Conservation (phyloP, 2,113 vertebrate genomes). For the Edolisoma coerulescens region DNA sequence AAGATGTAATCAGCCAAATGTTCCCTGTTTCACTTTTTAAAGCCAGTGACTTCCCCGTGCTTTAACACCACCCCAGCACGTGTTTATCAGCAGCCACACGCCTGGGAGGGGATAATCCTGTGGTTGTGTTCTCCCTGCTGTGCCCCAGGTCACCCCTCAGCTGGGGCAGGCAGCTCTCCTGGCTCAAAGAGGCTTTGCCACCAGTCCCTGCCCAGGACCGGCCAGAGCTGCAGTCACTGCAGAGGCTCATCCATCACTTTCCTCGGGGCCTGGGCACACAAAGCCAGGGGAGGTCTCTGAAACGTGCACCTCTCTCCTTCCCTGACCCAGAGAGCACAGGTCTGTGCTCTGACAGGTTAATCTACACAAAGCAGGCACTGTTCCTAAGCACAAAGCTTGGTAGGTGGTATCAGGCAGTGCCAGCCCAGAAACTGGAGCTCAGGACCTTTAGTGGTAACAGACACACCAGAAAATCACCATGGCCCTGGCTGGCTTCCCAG, state of each 20-base stretch:
- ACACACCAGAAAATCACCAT: neutral
- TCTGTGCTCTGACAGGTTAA: neutral
- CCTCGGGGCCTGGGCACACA: neutral
- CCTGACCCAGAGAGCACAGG: neutral
- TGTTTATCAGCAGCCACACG: neutral
- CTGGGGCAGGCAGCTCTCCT: neutral
- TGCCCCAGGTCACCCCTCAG: neutral
- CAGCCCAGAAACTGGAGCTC: neutral
- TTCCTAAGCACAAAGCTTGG: neutral
- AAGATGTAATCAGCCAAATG: neutral
- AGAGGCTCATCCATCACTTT: neutral
- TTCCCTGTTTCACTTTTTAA: neutral
- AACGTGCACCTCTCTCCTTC: neutral
- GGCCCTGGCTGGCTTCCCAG: neutral
- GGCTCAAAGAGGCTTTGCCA: neutral
- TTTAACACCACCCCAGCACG: fast-evolving
- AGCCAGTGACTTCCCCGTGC: neutral
- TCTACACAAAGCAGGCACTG: neutral
- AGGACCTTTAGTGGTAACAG: neutral
- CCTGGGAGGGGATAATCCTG: neutral
- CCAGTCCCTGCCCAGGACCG: neutral
- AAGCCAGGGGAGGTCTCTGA: neutral
- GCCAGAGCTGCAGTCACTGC: neutral
- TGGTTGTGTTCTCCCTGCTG: neutral
- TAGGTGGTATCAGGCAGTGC: neutral